phyloP scores from a whole-genome alignment of 2,888 invertebrate species.

The Dioctria rufipes region DNA sequence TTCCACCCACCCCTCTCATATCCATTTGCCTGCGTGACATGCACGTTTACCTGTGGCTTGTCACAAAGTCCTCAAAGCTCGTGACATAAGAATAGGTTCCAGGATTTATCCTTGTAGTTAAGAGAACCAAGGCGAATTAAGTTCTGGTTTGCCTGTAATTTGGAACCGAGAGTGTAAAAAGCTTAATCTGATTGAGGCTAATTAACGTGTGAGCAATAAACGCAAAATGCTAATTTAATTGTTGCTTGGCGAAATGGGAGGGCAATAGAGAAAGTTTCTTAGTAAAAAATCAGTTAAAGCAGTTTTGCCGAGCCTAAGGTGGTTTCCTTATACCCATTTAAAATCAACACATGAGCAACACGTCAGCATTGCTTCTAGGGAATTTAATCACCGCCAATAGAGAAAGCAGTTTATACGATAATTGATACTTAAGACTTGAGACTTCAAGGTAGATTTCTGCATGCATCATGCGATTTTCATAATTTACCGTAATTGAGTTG shows the following conservation, averaged over 20 bases:
- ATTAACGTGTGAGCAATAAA: constrained; percentile 57
- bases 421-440: constrained; percentile 45
- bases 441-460: constrained; percentile 42
- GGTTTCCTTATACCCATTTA: constrained; percentile 19
- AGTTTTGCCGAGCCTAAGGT: constrained; percentile 10
- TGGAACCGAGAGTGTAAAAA: constrained; percentile 46
- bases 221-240: constrained; percentile 58
- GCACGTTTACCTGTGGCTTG: constrained; percentile 40
- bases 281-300: constrained; percentile 34
- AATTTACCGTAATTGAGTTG: constrained; percentile 29
- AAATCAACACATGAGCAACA: constrained; percentile 46
- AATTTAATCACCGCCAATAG: constrained; percentile 23
- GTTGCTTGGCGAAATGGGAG: constrained; percentile 42
- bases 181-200: constrained; percentile 52
- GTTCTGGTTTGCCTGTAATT: constrained; percentile 41
- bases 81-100: constrained; percentile 35
- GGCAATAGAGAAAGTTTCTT: constrained; percentile 29
- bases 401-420: constrained; percentile 46
- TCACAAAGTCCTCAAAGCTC: constrained; percentile 17
- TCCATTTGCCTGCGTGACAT: background rate
- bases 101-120: constrained; percentile 45
- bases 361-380: constrained; percentile 21
- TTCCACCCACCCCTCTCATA: constrained; percentile 6
- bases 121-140: constrained; percentile 42
- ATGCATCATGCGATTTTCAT: constrained; percentile 21